Evolutionary conservation across 2,888 invertebrate species (phyloP).

Genomic region (Bellardia bayeri): DNA sequence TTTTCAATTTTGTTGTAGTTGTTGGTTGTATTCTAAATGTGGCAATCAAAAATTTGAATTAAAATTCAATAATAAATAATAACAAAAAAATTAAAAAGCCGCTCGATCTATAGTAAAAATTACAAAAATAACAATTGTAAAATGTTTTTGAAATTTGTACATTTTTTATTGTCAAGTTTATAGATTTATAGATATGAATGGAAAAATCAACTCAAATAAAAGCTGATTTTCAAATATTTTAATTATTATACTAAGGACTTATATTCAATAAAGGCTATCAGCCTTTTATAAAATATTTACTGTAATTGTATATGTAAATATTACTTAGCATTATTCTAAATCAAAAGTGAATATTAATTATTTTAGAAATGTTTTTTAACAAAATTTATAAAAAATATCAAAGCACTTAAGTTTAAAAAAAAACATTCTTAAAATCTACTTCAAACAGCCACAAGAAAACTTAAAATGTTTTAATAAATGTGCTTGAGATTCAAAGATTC

Average conservation of each 20-base stretch:
- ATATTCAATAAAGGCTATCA: no score
- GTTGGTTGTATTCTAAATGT: slow-evolving; percentile 16
- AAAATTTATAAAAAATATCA: neutral
- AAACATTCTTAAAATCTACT: slow-evolving; percentile 20
- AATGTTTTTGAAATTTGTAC: neutral
- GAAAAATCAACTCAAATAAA: no score
- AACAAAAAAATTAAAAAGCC: slow-evolving; percentile 41
- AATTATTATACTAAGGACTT: no score
- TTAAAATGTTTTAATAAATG: slow-evolving; percentile 49
- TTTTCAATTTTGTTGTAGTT: slow-evolving; percentile 13
- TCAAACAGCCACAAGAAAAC: slow-evolving; percentile 17
- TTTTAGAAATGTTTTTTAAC: no score
- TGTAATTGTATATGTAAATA: no score
- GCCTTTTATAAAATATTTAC: no score
- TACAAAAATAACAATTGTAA: neutral
- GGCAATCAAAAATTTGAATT: slow-evolving; percentile 53
- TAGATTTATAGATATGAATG: no score
- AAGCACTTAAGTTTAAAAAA: neutral
- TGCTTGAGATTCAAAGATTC: slow-evolving; percentile 27
- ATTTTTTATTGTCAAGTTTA: neutral
- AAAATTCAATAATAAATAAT: slow-evolving; percentile 31
- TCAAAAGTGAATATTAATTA: no score
- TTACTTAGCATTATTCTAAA: no score
- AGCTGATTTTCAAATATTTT: no score
- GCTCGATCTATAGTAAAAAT: neutral